Evolutionary conservation across 2,113 vertebrate genomes (phyloP), one percentile per base, ranked within the genome.

Genomic region (Potamarius usumacintae): DNA sequence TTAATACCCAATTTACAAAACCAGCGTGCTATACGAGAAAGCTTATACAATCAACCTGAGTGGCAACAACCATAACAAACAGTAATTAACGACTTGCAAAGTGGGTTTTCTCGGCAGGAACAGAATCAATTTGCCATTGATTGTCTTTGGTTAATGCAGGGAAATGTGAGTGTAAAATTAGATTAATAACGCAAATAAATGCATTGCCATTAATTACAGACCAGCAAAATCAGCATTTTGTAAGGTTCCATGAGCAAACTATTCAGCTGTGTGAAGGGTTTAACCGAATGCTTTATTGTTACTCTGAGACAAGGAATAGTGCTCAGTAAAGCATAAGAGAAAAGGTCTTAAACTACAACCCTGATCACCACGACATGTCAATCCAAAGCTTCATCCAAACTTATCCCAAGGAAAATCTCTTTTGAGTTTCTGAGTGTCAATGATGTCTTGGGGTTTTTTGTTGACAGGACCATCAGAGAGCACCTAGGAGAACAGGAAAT

Each of bases 401-500:
- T 79, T 55, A 50, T 78, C n/a, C 5, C 7, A 11, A 34, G 3
- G 17, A 22, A 58, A 0, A 80, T 80, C n/a, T 30, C 6, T 22
- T 22, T 18, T 1, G 48, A 76, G 10, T 76, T 80, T 58, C 27
- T 80, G 27, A 34, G n/a, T 60, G 65, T 72, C 83, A 34, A 52
- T 72, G 53, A 80, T 69, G 10, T 10, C 86, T 55, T 80, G 30
- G 8, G 30, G 10, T 79, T 79, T 92, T 58, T 7, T 88, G 87
- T 92, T 91, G 90, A 81, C 93, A 99, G 98, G 94, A 90, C 99
- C 90, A 94, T 99, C 91, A 97, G 96, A 91, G 96, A 99, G 89
- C 98, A 99, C 94, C 97, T 99, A 0, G 98, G 98, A 57, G 98
- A 99, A 89, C 96, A 99, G 90, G 98, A 99, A 94, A 98, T 99